These are phyloP conservation scores for Ambastaia sidthimunki DNA, from an alignment of 2,797 vertebrate species.

Conservation along the genomic window DNA sequence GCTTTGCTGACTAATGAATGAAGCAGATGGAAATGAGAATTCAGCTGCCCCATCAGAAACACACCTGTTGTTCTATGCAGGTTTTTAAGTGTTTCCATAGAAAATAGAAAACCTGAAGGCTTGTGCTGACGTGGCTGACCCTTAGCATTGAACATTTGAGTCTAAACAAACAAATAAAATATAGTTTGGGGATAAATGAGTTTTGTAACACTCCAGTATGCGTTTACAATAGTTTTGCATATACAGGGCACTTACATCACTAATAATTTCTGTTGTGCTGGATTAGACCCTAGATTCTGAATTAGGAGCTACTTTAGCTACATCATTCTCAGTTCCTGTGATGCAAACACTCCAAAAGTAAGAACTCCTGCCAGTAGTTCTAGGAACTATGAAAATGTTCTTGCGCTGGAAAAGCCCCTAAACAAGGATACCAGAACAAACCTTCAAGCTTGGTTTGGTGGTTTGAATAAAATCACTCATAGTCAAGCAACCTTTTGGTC, in stretches of 20 bases:
- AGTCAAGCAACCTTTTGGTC: not conserved
- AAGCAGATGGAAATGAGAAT: slow-evolving; percentile 32
- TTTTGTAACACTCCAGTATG: too few relatives aligned
- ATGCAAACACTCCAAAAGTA: too few relatives aligned
- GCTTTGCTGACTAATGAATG: slow-evolving; percentile 31
- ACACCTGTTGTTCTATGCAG: slow-evolving; percentile 32
- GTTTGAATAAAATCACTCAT: not conserved
- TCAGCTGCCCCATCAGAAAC: slow-evolving; percentile 25
- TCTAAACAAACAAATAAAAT: not conserved
- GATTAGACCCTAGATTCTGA: too few relatives aligned
- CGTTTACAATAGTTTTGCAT: too few relatives aligned
- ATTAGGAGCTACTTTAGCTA: too few relatives aligned
- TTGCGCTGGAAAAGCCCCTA: too few relatives aligned
- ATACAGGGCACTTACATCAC: too few relatives aligned
- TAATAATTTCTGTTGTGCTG: too few relatives aligned
- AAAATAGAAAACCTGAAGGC: not conserved
- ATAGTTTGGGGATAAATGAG: too few relatives aligned
- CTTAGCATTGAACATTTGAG: not conserved
- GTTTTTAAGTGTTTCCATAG: not conserved
- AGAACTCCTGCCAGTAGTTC: too few relatives aligned
- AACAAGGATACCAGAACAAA: not conserved
- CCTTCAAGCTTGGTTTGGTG: not conserved
- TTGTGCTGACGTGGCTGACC: not conserved
- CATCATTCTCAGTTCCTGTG: too few relatives aligned
- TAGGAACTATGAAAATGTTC: too few relatives aligned